Evolutionary conservation across 2,113 vertebrate species (phyloP).

Genomic region (Helogale parvula): DNA sequence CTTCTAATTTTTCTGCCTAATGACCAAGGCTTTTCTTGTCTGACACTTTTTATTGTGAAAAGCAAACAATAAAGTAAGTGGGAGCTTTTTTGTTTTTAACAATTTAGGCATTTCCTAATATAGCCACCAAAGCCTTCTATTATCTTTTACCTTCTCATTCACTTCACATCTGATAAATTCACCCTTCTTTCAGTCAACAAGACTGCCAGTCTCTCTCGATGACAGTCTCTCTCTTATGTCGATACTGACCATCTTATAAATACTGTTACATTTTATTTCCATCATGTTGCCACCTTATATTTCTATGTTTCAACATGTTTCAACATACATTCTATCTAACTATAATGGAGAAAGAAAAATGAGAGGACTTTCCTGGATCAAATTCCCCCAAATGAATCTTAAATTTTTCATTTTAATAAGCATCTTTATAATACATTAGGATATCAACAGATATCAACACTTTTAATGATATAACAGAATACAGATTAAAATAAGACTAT

Average conservation of each 20-base stretch:
- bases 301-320: background rate
- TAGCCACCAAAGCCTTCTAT: background rate
- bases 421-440: background rate
- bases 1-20: background rate
- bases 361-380: background rate
- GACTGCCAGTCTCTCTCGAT: background rate
- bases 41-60: background rate
- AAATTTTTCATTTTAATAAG: background rate
- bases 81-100: background rate
- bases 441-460: background rate
- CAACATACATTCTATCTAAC: background rate
- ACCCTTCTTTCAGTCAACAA: background rate
- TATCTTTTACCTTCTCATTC: background rate
- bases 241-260: background rate
- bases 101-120: background rate
- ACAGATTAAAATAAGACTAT: slow-evolving; percentile 12
- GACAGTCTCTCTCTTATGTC: background rate
- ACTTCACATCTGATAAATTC: background rate
- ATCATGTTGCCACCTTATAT: background rate
- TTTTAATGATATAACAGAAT: background rate
- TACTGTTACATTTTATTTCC: background rate
- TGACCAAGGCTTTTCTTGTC: background rate
- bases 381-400: background rate
- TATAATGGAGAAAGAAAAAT: background rate
- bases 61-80: background rate